Base-by-base conservation (phyloP, 2,797 vertebrate genomes). In the Sebastes minor region DNA sequence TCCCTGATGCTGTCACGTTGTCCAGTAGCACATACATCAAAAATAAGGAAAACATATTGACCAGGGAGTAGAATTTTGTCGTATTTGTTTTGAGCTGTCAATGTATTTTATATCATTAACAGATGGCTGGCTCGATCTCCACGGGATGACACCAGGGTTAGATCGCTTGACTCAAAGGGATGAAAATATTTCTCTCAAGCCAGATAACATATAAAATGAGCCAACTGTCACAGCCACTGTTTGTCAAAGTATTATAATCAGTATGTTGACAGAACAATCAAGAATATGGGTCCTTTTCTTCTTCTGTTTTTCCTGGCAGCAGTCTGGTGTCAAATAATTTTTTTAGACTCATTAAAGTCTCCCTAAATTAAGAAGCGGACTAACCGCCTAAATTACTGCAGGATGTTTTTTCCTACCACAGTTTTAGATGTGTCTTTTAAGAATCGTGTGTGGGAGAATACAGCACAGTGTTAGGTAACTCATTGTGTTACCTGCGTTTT, bases 101-200 rank as follows among this genome's bases (percentile, higher is more conserved):
- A 1, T 88, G 46, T 74, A 65, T 73, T 75, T 90, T 78, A 83
- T 64, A 78, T 81, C 73, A 73, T 71, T 74, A 88, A 82, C 61
- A 79, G 42, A 88, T 84, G 83, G 74, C 20, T 86, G 83, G 63
- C 82, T 74, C 5, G 8, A 32, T 78, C 71, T 88, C 76, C 23
- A 68, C 49, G 72, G 56, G 28, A 23, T 62, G 85, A 89, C 80
- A 82, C 67, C n/a, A 33, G 74, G 71, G 73, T 89, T 65, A 84
- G 33, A 73, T 82, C 22, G 22, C 42, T 83, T 78, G 69, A 85
- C 67, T 74, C 60, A 67, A 78, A 81, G 42, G 56, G 61, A 86
- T 75, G 22, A 71, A 77, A 83, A 81, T 6, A 49, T 65, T 81
- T 69, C 46, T 78, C 35, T 70, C 10, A 42, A 69, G 69, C 38